Percentiles rank a stretch among this genome's conserved stretches.
Conservation (phyloP, 2,888 invertebrate genomes). For the Mythimna vitellina region DNA sequence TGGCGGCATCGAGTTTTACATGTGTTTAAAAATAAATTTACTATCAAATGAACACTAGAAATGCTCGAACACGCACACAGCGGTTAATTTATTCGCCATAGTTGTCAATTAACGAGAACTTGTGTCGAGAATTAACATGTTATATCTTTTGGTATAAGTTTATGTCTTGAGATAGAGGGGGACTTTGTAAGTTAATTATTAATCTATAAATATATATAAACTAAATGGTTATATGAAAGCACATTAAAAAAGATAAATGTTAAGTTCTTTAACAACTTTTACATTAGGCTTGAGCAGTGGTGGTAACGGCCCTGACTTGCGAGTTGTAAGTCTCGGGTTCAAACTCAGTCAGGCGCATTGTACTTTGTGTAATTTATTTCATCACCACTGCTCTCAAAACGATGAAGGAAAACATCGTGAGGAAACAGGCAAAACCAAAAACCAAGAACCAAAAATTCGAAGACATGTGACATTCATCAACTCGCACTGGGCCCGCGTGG, state of each 20-base stretch:
- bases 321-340: too few relatives aligned
- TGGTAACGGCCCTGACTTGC: too few relatives aligned
- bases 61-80: constrained; percentile 55
- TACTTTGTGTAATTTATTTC: too few relatives aligned
- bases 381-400: too few relatives aligned
- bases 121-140: constrained; percentile 43
- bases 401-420: too few relatives aligned
- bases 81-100: constrained; percentile 58
- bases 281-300: background rate
- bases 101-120: constrained; percentile 62
- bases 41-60: constrained; percentile 66
- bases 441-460: too few relatives aligned
- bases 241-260: constrained; percentile 28
- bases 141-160: constrained; percentile 38
- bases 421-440: too few relatives aligned
- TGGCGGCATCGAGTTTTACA: constrained; percentile 59
- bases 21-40: constrained; percentile 68
- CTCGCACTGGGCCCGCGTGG: too few relatives aligned
- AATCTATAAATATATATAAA: constrained; percentile 17
- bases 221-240: constrained; percentile 21
- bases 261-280: constrained; percentile 20
- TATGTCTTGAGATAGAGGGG: constrained; percentile 13
- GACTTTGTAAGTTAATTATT: constrained; percentile 24
- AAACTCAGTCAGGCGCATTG: too few relatives aligned
- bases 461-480: too few relatives aligned